A percentile compares a stretch with the other conserved stretches of the same genome.
phyloP scores from a whole-genome alignment of 92 coral and sea anemone species.

The Porites divaricata region DNA sequence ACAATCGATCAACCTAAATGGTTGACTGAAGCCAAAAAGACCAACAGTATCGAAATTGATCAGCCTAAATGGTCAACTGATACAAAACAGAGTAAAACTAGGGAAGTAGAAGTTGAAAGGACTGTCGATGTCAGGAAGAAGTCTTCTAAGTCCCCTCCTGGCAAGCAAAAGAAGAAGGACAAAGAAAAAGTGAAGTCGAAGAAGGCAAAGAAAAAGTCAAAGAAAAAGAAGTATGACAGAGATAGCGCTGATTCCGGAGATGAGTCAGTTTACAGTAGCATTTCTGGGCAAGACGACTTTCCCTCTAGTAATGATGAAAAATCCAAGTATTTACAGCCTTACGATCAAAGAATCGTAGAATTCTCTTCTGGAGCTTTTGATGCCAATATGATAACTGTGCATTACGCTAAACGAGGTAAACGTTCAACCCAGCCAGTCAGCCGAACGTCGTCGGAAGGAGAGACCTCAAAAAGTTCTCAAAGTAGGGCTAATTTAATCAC shows the following conservation, averaged over 20 bases:
- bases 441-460: background rate
- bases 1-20: constrained; percentile 28
- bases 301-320: constrained; percentile 5
- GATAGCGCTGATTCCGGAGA: constrained; percentile 39
- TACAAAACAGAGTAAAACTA: background rate
- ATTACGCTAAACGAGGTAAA: constrained; percentile 15
- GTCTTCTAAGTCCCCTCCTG: constrained; percentile 35
- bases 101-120: background rate
- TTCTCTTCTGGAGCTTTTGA: constrained; percentile 24
- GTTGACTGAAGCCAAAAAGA: background rate
- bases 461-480: background rate
- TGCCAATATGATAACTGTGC: constrained; percentile 22
- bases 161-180: constrained; percentile 56
- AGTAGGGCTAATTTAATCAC: constrained; percentile 26
- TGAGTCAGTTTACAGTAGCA: constrained; percentile 39
- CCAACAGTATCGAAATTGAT: constrained; percentile 12
- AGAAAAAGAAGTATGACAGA: constrained; percentile 53
- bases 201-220: constrained; percentile 49
- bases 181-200: constrained; percentile 67
- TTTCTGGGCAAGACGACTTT: constrained; percentile 31
- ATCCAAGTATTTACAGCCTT: background rate
- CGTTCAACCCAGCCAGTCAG: background rate
- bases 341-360: constrained; percentile 27
- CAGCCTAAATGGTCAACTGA: background rate
- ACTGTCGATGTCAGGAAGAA: background rate